Base-by-base conservation (phyloP, 2,113 vertebrate genomes). In the Himantopus leucocephalus region DNA sequence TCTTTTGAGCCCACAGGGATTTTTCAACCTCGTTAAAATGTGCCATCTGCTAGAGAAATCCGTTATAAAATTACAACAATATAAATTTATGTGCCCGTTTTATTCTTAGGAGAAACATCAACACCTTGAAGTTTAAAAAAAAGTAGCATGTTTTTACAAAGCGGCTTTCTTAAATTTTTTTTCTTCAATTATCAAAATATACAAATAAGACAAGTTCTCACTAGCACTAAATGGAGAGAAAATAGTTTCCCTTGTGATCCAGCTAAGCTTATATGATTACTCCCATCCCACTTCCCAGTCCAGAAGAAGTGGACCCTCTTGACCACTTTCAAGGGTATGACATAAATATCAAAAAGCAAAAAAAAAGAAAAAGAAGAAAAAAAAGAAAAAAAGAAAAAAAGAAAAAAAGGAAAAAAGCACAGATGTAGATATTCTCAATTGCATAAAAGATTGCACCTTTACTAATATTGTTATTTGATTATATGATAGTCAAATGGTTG, bases 11-110 rank as follows among this genome's bases (percentile, higher is more conserved):
- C 82, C 10, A 7, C 7, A 29, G 84, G 59, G 86, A 72, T 83
- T 93, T 94, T 91, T 91, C 71, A 86, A 77, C 53, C 90, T 94
- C 0, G 8, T 93, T 95, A 95, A 92, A 91, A 79, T 91, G 32
- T 85, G 74, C 86, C 92, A 97, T 94, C 94, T 95, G 91, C 66
- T 71, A 88, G 90, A 97, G 63, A 89, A 41, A 91, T 64, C 64
- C 37, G 0, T 88, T 94, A 93, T 82, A 93, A 96, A 64, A 84
- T 92, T 84, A 68, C 68, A 72, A 67, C 60, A 41, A 58, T 85
- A 88, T 63, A 85, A 96, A 95, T 85, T 74, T 92, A 50, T 84
- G 66, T 12, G 35, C 71, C 22, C 81, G 30, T 53, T 92, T 92
- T 85, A 29, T 85, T 84, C 43, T 52, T 50, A 39, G 48, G 53